Base-by-base conservation (phyloP, 2,797 vertebrate species). In the Basileuterus tristriatus region DNA sequence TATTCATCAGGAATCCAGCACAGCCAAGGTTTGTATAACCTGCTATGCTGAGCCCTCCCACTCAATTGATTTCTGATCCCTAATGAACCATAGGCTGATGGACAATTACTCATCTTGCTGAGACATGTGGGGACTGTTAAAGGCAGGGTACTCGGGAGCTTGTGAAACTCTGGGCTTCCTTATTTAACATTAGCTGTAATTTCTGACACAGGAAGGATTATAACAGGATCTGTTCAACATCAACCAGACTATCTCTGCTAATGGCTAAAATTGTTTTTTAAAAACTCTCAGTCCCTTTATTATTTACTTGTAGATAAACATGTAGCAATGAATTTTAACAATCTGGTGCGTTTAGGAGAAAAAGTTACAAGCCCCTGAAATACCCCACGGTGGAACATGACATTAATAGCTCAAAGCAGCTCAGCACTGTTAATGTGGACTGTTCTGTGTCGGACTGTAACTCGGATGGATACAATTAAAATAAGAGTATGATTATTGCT, bases 31-130 rank as follows among this genome's bases (percentile, higher is more conserved):
- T 97, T 98, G 96, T 97, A 85, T 96, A 97, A 97, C 96, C 96
- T 98, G 95, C 97, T 94, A 96, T 64, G 95, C 93, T 79, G 96
- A 90, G 96, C 97, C 96, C 98, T 98, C 98, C 98, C 96, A 97
- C 97, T 97, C 97, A 98, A 98, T 98, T 97, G 97, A 98, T 98
- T 97, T 98, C 97, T 98, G 97, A 97, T 98, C 97, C 97, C 97
- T 98, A 98, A 98, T 97, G 98, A 98, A 98, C 97, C 97, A 95
- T 93, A 95, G 93, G 92, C 97, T 97, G 97, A 97, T 96, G 94
- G 96, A 97, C 97, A 97, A 97, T 98, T 98, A 97, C 96, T 98
- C 96, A 96, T 97, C 96, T 97, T 78, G 94, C 96, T 83, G 95
- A 97, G 93, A 77, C 94, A 94, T 92, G 94, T 81, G 94, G 94